Conservation (phyloP, 2,113 vertebrate species). For the Coregonus clupeaformis region DNA sequence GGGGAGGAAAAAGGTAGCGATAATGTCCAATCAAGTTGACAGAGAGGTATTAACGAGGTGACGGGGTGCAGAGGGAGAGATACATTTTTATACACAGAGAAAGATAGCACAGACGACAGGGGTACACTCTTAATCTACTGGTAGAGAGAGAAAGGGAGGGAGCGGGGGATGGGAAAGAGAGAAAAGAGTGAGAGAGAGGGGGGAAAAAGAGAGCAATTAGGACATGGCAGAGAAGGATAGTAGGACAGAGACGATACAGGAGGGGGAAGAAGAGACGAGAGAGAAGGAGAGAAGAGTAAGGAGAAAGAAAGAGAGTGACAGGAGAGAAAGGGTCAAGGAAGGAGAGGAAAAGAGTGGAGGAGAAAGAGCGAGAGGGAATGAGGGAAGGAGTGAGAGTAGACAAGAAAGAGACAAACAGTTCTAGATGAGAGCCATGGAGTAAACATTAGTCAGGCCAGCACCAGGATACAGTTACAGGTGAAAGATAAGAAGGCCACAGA, state of each 20-base stretch:
- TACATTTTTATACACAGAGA: conserved; percentile 64
- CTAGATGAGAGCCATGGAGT: conserved; percentile 45
- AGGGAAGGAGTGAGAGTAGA: not conserved
- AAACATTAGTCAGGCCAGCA: conserved; percentile 36
- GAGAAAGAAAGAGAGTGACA: not conserved
- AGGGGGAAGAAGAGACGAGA: not conserved
- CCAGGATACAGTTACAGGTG: conserved; percentile 44
- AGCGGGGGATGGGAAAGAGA: conserved; percentile 6
- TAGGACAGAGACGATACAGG: not conserved
- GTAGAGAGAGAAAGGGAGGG: conserved; percentile 30
- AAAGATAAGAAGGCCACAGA: conserved; percentile 39
- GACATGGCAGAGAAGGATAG: not conserved
- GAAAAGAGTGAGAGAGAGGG: conserved; percentile 30
- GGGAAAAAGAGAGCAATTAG: not conserved
- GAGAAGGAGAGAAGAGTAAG: not conserved
- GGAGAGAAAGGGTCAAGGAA: not conserved
- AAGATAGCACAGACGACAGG: conserved; percentile 36
- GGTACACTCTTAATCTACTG: conserved; percentile 51
- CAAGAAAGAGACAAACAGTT: not conserved
- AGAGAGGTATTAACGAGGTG: conserved; percentile 58
- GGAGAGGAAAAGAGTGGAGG: not conserved
- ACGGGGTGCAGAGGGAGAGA: conserved; percentile 44
- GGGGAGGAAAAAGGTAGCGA: conserved; percentile 35
- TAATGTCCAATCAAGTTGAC: conserved; percentile 50
- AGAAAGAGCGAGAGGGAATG: not conserved